phyloP scores from a whole-genome alignment of 2,888 invertebrate species.

The Scaptomyza cyrtandrae region DNA sequence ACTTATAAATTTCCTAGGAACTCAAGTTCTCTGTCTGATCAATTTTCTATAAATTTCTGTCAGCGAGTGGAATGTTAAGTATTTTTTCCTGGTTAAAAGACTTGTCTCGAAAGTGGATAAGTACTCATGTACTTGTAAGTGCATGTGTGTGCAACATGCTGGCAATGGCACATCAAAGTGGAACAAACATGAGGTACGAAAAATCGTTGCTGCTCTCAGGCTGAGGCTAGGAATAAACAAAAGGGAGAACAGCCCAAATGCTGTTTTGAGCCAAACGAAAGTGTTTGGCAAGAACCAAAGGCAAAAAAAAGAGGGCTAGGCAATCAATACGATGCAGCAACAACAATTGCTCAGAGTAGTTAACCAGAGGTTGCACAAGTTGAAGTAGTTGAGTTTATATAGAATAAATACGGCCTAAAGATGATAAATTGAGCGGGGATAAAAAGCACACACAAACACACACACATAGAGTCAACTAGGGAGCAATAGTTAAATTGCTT shows the following conservation, averaged over 20 bases:
- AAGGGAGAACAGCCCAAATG: constrained; percentile 62
- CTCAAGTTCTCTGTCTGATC: neutral
- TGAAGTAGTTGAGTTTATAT: constrained; percentile 4
- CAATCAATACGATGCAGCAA: constrained; percentile 5
- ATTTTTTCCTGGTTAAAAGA: constrained; percentile 11
- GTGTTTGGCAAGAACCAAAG: neutral
- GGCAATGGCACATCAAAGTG: constrained; percentile 23
- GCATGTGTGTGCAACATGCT: constrained; percentile 14
- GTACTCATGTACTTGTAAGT: constrained; percentile 8
- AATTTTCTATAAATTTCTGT: constrained; percentile 5
- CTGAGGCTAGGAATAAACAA: constrained; percentile 31
- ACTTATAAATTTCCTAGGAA: neutral
- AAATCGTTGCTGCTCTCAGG: constrained; percentile 5
- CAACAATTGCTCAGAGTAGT: neutral
- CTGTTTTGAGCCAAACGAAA: constrained; percentile 40
- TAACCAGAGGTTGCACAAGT: constrained; percentile 1
- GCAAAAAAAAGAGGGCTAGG: neutral
- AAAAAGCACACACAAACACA: constrained; percentile 1
- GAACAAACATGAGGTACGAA: constrained; percentile 6
- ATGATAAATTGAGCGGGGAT: constrained; percentile 20
- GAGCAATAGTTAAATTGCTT: constrained; percentile 38
- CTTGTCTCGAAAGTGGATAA: constrained; percentile 2
- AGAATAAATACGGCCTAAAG: constrained; percentile 2
- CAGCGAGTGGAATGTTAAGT: constrained; percentile 3
- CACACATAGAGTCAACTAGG: constrained; percentile 6